Evolutionary conservation across 2,113 vertebrate species (phyloP).

Genomic region (Hemicordylus capensis): DNA sequence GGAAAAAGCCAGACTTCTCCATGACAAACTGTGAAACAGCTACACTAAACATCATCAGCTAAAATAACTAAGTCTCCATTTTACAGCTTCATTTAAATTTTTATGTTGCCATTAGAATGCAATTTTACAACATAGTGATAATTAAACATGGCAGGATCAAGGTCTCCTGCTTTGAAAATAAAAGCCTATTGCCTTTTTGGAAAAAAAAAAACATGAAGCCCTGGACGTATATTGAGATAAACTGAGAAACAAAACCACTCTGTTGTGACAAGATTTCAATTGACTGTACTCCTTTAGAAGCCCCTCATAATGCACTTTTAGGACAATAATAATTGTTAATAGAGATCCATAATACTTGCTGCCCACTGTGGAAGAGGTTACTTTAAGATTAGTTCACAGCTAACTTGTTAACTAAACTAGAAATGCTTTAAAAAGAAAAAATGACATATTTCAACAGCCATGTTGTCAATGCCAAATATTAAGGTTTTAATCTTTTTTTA

Average conservation of each 20-base stretch:
- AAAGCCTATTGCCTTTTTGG: conserved; percentile 13
- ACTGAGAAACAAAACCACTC: background rate
- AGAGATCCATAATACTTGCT: background rate
- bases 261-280: rapidly evolving
- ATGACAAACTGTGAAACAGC: background rate
- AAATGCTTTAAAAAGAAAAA: background rate
- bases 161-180: conserved; percentile 32
- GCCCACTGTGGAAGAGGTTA: background rate
- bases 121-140: background rate
- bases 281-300: background rate
- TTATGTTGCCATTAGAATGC: conserved; percentile 19
- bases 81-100: background rate
- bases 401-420: rapidly evolving
- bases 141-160: background rate
- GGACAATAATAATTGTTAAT: background rate
- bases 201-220: background rate
- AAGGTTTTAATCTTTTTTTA: background rate
- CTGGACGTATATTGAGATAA: background rate
- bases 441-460: rapidly evolving
- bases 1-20: background rate
- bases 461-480: background rate
- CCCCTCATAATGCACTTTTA: background rate
- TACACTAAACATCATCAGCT: conserved; percentile 26
- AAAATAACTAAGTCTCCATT: conserved; percentile 16
- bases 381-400: background rate